A percentile compares a stretch with the other conserved stretches of the same genome.
Conservation (phyloP, 2,113 vertebrate genomes). For the human region GRCh38 chr5:11758001-11758500, state of each 20-base stretch:
- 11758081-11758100: background rate
- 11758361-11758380: background rate
- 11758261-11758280: background rate
- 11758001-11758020: background rate
- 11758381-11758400: background rate
- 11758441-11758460: background rate
- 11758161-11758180: background rate
- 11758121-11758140: background rate
- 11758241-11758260: background rate
- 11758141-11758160: background rate
- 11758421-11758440: background rate
- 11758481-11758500: background rate
- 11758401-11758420: background rate
- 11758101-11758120: background rate
- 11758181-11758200: background rate
- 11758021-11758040: background rate
- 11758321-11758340: background rate
- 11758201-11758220: background rate
- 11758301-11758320: background rate
- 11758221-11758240: background rate
- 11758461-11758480: background rate
- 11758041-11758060: background rate
- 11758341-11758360: background rate
- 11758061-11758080: background rate
- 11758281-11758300: background rate